Percentiles rank a stretch among this genome's conserved stretches.
These are phyloP conservation scores for Nowickia ferox DNA, from an alignment of 2,888 invertebrate species.

Conservation along the genomic window DNA sequence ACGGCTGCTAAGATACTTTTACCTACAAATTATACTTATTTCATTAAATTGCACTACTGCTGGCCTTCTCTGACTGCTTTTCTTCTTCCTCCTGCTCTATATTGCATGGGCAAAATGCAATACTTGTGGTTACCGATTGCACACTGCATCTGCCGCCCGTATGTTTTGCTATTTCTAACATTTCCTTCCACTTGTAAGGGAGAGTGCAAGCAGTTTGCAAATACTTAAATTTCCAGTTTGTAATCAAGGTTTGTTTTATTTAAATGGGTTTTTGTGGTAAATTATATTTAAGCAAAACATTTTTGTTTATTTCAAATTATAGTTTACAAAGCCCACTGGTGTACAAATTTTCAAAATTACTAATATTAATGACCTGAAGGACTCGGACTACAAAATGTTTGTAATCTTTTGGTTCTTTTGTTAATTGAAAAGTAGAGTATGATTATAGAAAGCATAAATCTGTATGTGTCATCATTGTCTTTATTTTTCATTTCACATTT, in stretches of 20 bases:
- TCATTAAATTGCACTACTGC: constrained; percentile 32
- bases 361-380: constrained; percentile 29
- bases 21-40: constrained; percentile 35
- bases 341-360: background rate
- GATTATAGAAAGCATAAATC: too few relatives aligned
- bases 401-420: background rate
- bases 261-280: constrained; percentile 38
- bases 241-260: constrained; percentile 38
- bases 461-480: too few relatives aligned
- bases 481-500: too few relatives aligned
- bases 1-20: background rate
- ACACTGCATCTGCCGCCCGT: constrained; percentile 10
- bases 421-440: background rate
- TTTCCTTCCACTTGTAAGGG: background rate
- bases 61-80: background rate
- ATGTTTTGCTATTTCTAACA: constrained; percentile 2
- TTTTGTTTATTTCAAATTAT: constrained; percentile 2
- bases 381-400: background rate
- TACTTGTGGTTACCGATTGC: constrained; percentile 52
- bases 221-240: constrained; percentile 46
- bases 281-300: constrained; percentile 44
- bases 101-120: constrained; percentile 39
- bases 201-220: background rate
- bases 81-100: background rate
- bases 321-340: background rate